Percentiles rank a stretch among this genome's conserved stretches.
Evolutionary conservation across 2,888 invertebrate species (phyloP).

Genomic region (Lampropteryx suffumata): DNA sequence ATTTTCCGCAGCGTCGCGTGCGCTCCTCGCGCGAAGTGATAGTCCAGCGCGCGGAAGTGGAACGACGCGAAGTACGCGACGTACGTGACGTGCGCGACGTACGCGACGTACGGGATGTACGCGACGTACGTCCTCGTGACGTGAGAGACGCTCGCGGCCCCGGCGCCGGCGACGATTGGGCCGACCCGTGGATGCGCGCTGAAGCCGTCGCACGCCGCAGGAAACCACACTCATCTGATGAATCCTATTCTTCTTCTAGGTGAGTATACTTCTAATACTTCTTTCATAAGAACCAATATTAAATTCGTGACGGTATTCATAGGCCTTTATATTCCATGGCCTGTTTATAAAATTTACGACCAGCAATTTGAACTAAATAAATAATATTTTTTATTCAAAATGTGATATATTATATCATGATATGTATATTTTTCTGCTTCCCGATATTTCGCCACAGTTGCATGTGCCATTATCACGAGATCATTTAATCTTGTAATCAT

Average conservation of each 20-base stretch:
- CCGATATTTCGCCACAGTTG: no score
- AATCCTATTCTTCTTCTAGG: conserved; percentile 78
- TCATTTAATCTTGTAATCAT: no score
- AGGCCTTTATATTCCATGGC: no score
- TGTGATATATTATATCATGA: no score
- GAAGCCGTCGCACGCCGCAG: conserved; percentile 76
- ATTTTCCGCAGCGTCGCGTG: conserved; percentile 69
- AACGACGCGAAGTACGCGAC: conserved; percentile 48
- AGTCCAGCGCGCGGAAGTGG: conserved; percentile 86
- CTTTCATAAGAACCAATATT: no score
- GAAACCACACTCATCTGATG: conserved; percentile 70
- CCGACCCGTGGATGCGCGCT: conserved; percentile 95
- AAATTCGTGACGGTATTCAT: no score
- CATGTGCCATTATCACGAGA: no score
- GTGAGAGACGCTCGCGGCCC: conserved; percentile 50
- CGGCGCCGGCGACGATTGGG: conserved; percentile 94
- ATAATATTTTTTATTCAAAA: no score
- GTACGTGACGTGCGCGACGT: conserved; percentile 68
- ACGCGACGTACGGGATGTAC: conserved; percentile 48
- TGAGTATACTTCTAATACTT: conserved; percentile 40
- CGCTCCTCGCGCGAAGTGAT: conserved; percentile 86
- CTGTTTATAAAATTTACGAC: no score
- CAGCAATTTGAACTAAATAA: no score
- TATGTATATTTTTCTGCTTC: no score
- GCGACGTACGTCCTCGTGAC: conserved; percentile 60